Evolutionary conservation across 2,888 invertebrate genomes (phyloP).

Genomic region (Acronicta psi): DNA sequence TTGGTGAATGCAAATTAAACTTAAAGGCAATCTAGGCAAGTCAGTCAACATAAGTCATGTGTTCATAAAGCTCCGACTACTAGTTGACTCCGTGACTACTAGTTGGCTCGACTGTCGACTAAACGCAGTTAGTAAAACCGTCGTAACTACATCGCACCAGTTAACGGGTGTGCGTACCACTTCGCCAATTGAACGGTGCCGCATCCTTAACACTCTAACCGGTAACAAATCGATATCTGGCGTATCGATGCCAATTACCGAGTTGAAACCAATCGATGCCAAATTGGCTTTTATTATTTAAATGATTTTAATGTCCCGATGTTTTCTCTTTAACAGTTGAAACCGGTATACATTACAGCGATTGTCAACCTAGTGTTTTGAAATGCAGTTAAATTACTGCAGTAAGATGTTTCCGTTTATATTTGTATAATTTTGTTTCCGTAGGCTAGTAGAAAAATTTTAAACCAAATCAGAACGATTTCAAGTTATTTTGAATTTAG

Average conservation of each 20-base stretch:
- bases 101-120: background rate
- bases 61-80: slow-evolving; percentile 8
- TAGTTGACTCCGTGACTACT: slow-evolving; percentile 1
- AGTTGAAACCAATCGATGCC: slow-evolving; percentile 48
- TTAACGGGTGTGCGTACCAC: slow-evolving; percentile 63
- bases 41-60: slow-evolving; percentile 7
- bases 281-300: slow-evolving; percentile 20
- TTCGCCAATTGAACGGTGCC: slow-evolving; percentile 66
- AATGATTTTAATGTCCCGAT: slow-evolving; percentile 8
- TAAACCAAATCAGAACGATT: no score
- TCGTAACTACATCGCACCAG: slow-evolving; percentile 51
- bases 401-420: no score
- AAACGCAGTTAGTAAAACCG: slow-evolving; percentile 32
- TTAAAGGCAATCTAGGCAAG: background rate
- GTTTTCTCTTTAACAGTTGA: background rate
- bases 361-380: no score
- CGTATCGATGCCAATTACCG: slow-evolving; percentile 63
- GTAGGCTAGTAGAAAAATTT: no score
- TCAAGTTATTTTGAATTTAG: no score
- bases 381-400: no score
- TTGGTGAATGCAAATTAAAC: background rate
- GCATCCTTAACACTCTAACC: slow-evolving; percentile 63
- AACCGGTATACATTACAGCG: background rate
- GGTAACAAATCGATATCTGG: slow-evolving; percentile 66
- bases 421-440: no score